Evolutionary conservation across 1,140 invertebrate species (phyloP).

Genomic region (Caenorhabditis elegans): DNA sequence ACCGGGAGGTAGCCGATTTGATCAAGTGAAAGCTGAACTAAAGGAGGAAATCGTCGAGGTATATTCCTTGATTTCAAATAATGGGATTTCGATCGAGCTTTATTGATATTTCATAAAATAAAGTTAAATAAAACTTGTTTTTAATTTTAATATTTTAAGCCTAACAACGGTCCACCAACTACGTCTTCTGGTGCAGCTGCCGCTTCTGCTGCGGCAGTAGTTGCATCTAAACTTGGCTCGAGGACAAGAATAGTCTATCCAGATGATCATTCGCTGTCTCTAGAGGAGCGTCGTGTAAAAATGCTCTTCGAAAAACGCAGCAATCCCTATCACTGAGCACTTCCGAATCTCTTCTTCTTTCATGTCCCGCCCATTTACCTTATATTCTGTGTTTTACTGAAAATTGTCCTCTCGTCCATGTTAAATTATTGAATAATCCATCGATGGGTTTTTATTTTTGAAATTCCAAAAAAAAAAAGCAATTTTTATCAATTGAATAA

Average conservation of each 20-base stretch:
- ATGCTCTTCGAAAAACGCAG: not conserved
- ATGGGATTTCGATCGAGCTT: too few species aligned
- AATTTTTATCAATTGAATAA: constrained; percentile 22
- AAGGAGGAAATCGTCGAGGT: constrained; percentile 48
- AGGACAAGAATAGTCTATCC: constrained; percentile 69
- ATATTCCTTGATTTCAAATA: not conserved
- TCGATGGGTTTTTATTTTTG: not conserved
- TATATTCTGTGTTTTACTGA: not conserved
- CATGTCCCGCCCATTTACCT: not conserved
- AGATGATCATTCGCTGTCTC: constrained; percentile 68
- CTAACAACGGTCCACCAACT: not conserved
- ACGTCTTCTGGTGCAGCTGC: not conserved
- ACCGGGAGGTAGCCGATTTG: not conserved
- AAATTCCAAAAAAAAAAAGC: not conserved
- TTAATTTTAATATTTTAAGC: too few species aligned
- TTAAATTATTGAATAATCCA: not conserved
- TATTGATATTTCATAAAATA: too few species aligned
- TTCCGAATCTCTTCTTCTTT: not conserved
- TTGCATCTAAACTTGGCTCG: constrained; percentile 67
- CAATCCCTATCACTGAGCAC: not conserved
- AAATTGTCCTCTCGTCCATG: not conserved
- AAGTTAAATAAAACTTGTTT: too few species aligned
- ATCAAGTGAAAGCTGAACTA: constrained; percentile 46
- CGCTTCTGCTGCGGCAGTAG: constrained; percentile 65
- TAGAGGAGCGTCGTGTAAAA: constrained; percentile 57